Base-by-base conservation (phyloP, 2,797 vertebrate genomes). In the Rhinatrema bivittatum region DNA sequence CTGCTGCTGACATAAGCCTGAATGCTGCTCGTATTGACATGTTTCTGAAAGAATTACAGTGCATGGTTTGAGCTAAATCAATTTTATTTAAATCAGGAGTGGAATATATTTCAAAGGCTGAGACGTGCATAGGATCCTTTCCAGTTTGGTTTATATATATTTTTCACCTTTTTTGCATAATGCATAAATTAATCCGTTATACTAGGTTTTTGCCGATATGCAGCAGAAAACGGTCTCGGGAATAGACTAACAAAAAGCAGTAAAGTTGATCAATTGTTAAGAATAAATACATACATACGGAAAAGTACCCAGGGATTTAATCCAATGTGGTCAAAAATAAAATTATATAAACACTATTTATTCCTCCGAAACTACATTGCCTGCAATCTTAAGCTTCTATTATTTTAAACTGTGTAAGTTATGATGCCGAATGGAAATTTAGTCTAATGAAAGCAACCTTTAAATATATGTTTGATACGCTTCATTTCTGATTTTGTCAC, bases 1-100 rank as follows among this genome's bases (percentile, higher is more conserved):
- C 39, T 70, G 38, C 46, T 69, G 62, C 68, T 67, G 56, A 70
- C 61, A 63, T 43, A 30, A 60, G 33, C 53, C 62, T 68, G 60
- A 67, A 68, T 51, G 56, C 46, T 56, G 35, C 7, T 42, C 37
- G 45, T 21, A 59, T 4, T 65, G 64, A 59, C 53, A 54, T 31
- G 42, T 46, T 55, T 56, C 60, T 62, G 50, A 71, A 60, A 21
- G 42, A 70, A 65, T 71, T 60, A 62, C 20, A 53, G 29, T 48
- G 27, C 53, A 23, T 34, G 34, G 46, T 17, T 30, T 26, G 54
- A 52, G 44, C 44, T 41, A 62, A 71, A 71, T 73, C 50, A 51
- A 56, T 60, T 68, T 70, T 53, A 57, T 46, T 64, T 56, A 62
- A 68, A 65, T 65, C 46, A 55, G 39, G 39, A 55, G 20, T 35